Base-by-base conservation (phyloP, 2,797 vertebrate species). In the Triplophysa yarkandensis region DNA sequence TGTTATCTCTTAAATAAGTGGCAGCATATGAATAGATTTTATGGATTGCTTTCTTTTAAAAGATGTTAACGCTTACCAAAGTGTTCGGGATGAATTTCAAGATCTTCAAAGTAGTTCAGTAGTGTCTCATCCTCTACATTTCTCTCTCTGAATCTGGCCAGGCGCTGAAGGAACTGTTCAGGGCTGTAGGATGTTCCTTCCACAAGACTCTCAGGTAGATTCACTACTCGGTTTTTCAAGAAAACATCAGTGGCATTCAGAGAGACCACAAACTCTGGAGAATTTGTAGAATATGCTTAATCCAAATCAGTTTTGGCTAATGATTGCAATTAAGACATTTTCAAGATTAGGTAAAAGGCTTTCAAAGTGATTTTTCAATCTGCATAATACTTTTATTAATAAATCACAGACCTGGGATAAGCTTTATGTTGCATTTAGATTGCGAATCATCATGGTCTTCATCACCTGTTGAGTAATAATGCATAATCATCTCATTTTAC, bases 41-140 rank as follows among this genome's bases (percentile, higher is more conserved):
- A 17, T 16, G 36, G 11, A 39, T 11, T 54, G 3, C 14, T 66
- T 8, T 10, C 16, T 19, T 58, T 48, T 19, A 46, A 25, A 46
- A 17, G 1, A 17, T 2, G 0, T 13, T 54, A 4, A 0, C 11
- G 23, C 39, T 76, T 94, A 98, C 97, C 95, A 4, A 97, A 89
- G 71, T 86, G 81, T 36, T 92, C 83, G 10, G 88, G 88, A 54
- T 86, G 79, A 87, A 96, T 83, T 82, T 94, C 92, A 48, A 92
- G 84, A 77, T 97, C 94, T 4, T 95, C 93, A 66, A 96, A 98
- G 82, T 92, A 97, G 87, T 91, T 94, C 54, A 92, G 80, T 46
- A 95, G 91, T 0, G 90, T 94, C 13, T 91, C 86, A 0, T 96
- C 94, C 0, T 93, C 91, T 0, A 80, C 71, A 27, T 91, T 93